Percentiles rank a stretch among this genome's conserved stretches.
phyloP scores from a whole-genome alignment of 1,140 invertebrate species.

The Drosophila suzukii region DNA sequence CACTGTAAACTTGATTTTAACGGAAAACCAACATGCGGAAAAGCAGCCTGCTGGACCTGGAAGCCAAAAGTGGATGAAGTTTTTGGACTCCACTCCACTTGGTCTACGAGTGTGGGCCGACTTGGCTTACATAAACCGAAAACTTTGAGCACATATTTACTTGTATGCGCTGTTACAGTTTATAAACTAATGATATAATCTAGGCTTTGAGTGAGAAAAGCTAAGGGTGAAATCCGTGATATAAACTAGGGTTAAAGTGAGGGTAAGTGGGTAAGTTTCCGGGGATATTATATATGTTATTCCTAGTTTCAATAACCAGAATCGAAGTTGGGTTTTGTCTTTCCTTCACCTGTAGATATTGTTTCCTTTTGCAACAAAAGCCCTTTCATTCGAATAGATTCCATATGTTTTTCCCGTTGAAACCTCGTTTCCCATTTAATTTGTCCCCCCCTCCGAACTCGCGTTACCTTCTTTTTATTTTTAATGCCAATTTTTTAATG shows the following conservation, averaged over 20 bases:
- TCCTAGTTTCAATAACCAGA: background rate
- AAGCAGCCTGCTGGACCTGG: slow-evolving; percentile 68
- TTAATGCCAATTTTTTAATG: slow-evolving; percentile 16
- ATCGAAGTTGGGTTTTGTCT: too few species aligned
- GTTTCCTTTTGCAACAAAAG: background rate
- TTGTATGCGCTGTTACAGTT: slow-evolving; percentile 31
- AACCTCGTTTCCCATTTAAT: slow-evolving; percentile 6
- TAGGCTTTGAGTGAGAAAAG: background rate
- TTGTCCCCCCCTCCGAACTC: slow-evolving; percentile 31
- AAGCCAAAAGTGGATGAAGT: slow-evolving; percentile 70
- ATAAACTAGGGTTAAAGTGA: too few species aligned
- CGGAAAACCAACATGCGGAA: slow-evolving; percentile 67
- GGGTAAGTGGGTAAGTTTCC: too few species aligned
- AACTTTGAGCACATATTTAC: slow-evolving; percentile 41
- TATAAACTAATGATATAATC: slow-evolving; percentile 28
- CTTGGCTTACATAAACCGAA: slow-evolving; percentile 76
- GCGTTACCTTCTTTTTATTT: slow-evolving; percentile 43
- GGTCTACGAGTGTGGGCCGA: slow-evolving; percentile 64
- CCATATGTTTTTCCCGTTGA: background rate
- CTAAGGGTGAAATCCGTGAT: background rate
- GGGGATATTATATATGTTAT: too few species aligned
- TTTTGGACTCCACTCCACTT: slow-evolving; percentile 46
- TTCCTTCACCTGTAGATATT: background rate
- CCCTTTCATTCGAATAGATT: slow-evolving; percentile 2
- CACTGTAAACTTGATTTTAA: slow-evolving; percentile 44